Percentiles rank a stretch among this genome's conserved stretches.
These are phyloP conservation scores for Nephila pilipes DNA, from an alignment of 1,140 invertebrate genomes.

Conservation along the genomic window DNA sequence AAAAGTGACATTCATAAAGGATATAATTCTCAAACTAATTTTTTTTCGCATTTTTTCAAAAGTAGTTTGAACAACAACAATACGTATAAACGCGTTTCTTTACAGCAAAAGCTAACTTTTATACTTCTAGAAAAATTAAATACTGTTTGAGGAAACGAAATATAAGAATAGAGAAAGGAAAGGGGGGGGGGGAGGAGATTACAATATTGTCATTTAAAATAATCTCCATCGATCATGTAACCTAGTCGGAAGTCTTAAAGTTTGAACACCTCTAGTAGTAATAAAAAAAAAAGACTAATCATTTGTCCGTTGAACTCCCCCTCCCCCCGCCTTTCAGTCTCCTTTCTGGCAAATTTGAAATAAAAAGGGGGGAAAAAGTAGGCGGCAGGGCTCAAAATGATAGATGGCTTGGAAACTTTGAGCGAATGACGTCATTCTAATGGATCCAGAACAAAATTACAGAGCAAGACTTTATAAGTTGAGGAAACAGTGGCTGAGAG, in stretches of 20 bases:
- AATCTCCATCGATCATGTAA: slow-evolving; percentile 50
- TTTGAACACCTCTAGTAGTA: slow-evolving; percentile 49
- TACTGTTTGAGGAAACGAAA: neutral
- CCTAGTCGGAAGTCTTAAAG: slow-evolving; percentile 41
- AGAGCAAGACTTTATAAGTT: slow-evolving; percentile 69
- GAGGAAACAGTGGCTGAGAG: slow-evolving; percentile 61
- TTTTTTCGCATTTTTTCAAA: neutral
- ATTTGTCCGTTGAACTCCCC: slow-evolving; percentile 25
- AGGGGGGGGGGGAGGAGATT: too few species aligned
- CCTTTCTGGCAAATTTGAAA: slow-evolving; percentile 54
- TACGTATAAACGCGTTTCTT: neutral
- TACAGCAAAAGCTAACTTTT: neutral
- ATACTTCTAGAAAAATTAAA: neutral
- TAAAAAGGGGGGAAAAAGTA: slow-evolving; percentile 54
- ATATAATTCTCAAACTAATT: too few species aligned
- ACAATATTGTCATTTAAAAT: slow-evolving; percentile 58
- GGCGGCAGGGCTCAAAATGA: slow-evolving; percentile 34
- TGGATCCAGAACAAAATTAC: slow-evolving; percentile 69
- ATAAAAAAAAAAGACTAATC: slow-evolving; percentile 34
- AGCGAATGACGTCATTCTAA: slow-evolving; percentile 48
- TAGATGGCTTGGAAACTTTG: slow-evolving; percentile 41
- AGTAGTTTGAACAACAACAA: neutral
- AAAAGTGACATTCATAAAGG: too few species aligned
- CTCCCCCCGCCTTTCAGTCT: slow-evolving; percentile 26
- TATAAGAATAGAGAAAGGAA: neutral